Conservation (phyloP, 2,888 invertebrate species). For the Onthophagus sagittarius region DNA sequence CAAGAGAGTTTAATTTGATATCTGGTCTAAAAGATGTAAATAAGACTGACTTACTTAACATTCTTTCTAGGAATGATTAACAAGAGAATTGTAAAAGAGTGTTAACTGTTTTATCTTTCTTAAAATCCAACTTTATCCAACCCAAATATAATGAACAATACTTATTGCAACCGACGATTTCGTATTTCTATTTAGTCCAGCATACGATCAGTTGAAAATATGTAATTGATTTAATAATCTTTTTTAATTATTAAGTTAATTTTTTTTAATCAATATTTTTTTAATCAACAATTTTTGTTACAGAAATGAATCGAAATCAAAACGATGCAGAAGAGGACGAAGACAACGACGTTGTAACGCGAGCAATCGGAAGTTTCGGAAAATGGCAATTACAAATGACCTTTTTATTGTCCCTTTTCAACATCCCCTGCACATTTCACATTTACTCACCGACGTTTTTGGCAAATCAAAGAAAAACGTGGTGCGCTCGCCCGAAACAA, state of each 20-base stretch:
- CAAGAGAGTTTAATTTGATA: too few species aligned
- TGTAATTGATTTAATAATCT: too few species aligned
- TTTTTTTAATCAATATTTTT: background rate
- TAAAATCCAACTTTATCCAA: too few species aligned
- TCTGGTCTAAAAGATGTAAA: too few species aligned
- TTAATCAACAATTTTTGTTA: background rate
- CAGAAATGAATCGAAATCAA: background rate
- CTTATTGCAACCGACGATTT: too few species aligned
- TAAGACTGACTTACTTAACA: too few species aligned
- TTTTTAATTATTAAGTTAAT: slow-evolving; percentile 6
- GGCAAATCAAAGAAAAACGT: slow-evolving; percentile 62
- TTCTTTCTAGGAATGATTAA: too few species aligned
- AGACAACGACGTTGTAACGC: slow-evolving; percentile 62
- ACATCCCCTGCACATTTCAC: slow-evolving; percentile 78
- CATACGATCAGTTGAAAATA: too few species aligned
- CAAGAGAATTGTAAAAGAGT: too few species aligned
- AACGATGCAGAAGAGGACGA: slow-evolving; percentile 39
- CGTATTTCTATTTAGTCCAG: too few species aligned
- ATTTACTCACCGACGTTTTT: slow-evolving; percentile 74
- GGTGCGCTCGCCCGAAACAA: slow-evolving; percentile 64
- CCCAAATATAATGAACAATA: too few species aligned
- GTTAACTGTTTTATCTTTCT: too few species aligned
- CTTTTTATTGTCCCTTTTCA: slow-evolving; percentile 69
- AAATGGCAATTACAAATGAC: slow-evolving; percentile 74
- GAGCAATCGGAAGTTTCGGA: slow-evolving; percentile 70